A percentile compares a stretch with the other conserved stretches of the same genome.
phyloP scores from a whole-genome alignment of 2,888 invertebrate genomes.

The Arge pagana region DNA sequence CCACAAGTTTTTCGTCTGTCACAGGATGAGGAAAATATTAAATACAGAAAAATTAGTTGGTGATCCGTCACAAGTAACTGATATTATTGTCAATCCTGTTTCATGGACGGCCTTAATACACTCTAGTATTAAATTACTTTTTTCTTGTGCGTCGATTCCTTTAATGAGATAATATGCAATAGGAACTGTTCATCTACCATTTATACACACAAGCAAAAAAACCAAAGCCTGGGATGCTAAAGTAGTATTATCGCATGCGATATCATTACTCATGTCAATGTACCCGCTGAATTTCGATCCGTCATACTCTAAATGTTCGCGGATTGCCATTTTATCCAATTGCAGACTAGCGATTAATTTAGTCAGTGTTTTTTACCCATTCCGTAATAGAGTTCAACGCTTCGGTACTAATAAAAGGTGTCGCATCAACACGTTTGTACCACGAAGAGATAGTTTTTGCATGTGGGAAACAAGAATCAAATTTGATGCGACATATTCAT shows the following conservation, averaged over 20 bases:
- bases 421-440: constrained; percentile 41
- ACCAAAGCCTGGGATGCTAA: constrained; percentile 39
- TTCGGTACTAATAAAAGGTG: constrained; percentile 41
- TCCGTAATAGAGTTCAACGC: background rate
- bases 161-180: constrained; percentile 45
- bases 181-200: constrained; percentile 44
- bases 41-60: constrained; percentile 9
- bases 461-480: constrained; percentile 43
- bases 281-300: constrained; percentile 38
- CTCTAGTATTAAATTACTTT: constrained; percentile 25
- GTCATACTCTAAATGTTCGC: constrained; percentile 32
- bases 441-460: constrained; percentile 42
- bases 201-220: constrained; percentile 41
- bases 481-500: constrained; percentile 45
- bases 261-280: constrained; percentile 37
- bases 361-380: constrained; percentile 13
- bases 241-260: constrained; percentile 29
- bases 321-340: constrained; percentile 10
- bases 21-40: constrained; percentile 20
- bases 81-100: constrained; percentile 13
- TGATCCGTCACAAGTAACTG: constrained; percentile 22
- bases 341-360: constrained; percentile 34
- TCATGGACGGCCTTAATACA: constrained; percentile 10
- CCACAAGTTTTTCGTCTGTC: constrained; percentile 25
- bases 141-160: constrained; percentile 35